These are phyloP conservation scores for Eupithecia dodoneata DNA, from an alignment of 2,888 invertebrate genomes.

Conservation along the genomic window DNA sequence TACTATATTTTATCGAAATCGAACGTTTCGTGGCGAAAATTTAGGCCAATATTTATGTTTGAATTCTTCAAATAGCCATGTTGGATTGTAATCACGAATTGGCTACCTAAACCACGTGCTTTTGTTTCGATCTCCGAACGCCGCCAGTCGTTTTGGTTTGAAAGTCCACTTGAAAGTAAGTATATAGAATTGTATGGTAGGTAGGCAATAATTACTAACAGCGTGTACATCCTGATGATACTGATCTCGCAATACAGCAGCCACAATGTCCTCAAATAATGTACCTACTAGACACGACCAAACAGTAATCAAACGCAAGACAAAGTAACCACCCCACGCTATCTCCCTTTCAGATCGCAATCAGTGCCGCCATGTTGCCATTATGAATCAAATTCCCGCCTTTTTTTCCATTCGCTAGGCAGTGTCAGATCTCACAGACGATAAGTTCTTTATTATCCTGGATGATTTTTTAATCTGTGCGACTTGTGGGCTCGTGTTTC, in stretches of 20 bases:
- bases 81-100: not conserved
- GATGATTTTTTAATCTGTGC: conserved; percentile 81
- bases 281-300: conserved; percentile 23
- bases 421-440: conserved; percentile 80
- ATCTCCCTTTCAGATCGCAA: conserved; percentile 79
- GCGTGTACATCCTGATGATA: conserved; percentile 9
- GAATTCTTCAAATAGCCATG: not conserved
- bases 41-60: not conserved
- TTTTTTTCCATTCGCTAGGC: conserved; percentile 73
- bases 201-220: not conserved
- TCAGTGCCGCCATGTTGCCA: conserved; percentile 80
- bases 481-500: conserved; percentile 64
- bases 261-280: conserved; percentile 11
- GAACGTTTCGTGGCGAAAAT: not conserved
- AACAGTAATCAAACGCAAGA: conserved; percentile 70
- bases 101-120: not conserved
- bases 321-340: conserved; percentile 75
- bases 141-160: conserved; percentile 5
- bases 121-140: not conserved
- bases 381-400: conserved; percentile 81
- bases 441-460: conserved; percentile 82
- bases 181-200: not conserved
- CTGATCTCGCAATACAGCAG: conserved; percentile 5
- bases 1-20: too few relatives aligned
- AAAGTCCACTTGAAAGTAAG: not conserved